phyloP scores from a whole-genome alignment of 2,113 vertebrate genomes.

The mouse (Mus musculus) region GRCm39 chr10:75027001-75027500 shows the following conservation, averaged over 20 bases:
- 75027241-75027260: background rate
- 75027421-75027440: background rate
- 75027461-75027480: background rate
- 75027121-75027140: background rate
- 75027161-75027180: background rate
- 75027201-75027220: background rate
- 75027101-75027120: background rate
- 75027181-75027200: background rate
- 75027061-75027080: background rate
- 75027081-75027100: background rate
- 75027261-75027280: background rate
- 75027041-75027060: background rate
- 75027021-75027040: background rate
- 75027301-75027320: background rate
- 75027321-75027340: background rate
- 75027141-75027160: background rate
- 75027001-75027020: background rate
- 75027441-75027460: background rate
- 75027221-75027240: background rate
- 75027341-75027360: background rate
- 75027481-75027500: background rate
- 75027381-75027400: background rate
- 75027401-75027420: background rate
- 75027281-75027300: background rate
- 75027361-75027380: background rate